These are phyloP conservation scores for Troides aeacus DNA, from an alignment of 2,888 invertebrate genomes.

Conservation along the genomic window DNA sequence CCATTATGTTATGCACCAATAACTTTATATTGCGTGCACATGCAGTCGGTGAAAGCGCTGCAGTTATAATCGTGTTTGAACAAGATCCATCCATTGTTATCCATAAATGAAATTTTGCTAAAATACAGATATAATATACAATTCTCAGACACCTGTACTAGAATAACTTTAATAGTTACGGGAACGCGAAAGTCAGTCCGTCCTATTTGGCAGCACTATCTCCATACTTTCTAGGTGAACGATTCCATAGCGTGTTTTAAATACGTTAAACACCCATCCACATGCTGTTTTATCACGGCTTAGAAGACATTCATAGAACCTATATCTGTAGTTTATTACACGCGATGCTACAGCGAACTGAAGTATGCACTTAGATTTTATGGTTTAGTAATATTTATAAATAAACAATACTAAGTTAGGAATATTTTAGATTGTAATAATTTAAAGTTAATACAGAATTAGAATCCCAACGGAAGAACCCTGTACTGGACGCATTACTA, in stretches of 20 bases:
- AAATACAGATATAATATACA: slow-evolving; percentile 35
- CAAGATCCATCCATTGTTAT: slow-evolving; percentile 24
- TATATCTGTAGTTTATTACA: slow-evolving; percentile 18
- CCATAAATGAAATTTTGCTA: slow-evolving; percentile 15
- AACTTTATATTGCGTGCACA: slow-evolving; percentile 38
- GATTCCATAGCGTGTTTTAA: slow-evolving; percentile 43
- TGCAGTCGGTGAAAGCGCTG: slow-evolving; percentile 39
- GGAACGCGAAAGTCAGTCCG: slow-evolving; percentile 53
- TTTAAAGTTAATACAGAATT: slow-evolving; percentile 74
- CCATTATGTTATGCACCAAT: slow-evolving; percentile 1
- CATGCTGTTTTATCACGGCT: slow-evolving; percentile 21
- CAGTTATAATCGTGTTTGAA: slow-evolving; percentile 40
- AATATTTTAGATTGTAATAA: slow-evolving; percentile 69
- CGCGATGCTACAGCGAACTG: slow-evolving; percentile 12
- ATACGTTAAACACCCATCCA: slow-evolving; percentile 21
- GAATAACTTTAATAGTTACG: slow-evolving; percentile 58
- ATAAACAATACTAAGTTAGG: slow-evolving; percentile 52
- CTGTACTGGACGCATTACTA: slow-evolving; percentile 65
- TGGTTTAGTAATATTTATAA: slow-evolving; percentile 53
- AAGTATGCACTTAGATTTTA: slow-evolving; percentile 61
- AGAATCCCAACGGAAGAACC: slow-evolving; percentile 67
- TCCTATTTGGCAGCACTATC: slow-evolving; percentile 62
- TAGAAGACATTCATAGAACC: slow-evolving; percentile 15
- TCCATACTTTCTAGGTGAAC: slow-evolving; percentile 63
- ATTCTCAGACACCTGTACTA: slow-evolving; percentile 49